phyloP scores from a whole-genome alignment of 2,888 invertebrate genomes.

The Hyles lineata region DNA sequence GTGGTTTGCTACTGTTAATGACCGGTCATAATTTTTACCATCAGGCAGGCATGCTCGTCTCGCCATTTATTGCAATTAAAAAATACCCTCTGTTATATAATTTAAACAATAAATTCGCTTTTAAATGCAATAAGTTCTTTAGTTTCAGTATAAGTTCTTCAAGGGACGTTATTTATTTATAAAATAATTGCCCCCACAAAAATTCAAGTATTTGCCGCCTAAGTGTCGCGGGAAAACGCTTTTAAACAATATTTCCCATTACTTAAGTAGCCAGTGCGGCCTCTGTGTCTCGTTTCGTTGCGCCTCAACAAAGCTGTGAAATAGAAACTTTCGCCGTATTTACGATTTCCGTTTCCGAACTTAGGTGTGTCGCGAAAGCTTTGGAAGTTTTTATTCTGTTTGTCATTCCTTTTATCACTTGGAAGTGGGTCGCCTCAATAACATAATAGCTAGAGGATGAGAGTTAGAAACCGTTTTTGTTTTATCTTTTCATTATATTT shows the following conservation, averaged over 20 bases:
- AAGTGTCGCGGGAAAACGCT: background rate
- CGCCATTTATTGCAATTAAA: background rate
- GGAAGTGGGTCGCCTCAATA: background rate
- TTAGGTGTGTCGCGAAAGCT: conserved; percentile 23
- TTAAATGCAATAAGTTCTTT: no score
- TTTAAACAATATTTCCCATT: conserved; percentile 8
- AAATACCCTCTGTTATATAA: no score
- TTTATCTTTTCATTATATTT: background rate
- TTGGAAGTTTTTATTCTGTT: conserved; percentile 28
- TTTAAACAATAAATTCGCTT: background rate
- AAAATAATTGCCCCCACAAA: no score
- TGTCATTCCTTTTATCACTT: conserved; percentile 5
- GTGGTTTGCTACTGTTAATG: no score
- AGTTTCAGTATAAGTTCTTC: no score
- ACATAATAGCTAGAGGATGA: background rate
- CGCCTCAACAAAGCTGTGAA: conserved; percentile 19
- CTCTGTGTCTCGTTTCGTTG: conserved; percentile 14
- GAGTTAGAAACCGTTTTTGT: background rate
- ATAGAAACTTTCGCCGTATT: conserved; percentile 26
- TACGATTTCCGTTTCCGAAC: conserved; percentile 27
- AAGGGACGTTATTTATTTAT: no score
- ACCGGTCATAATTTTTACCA: no score
- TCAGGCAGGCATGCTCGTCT: no score
- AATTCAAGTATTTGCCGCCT: no score
- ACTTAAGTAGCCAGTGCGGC: background rate